Evolutionary conservation across 2,888 invertebrate species (phyloP).

Genomic region (Glaucopsyche alexis): DNA sequence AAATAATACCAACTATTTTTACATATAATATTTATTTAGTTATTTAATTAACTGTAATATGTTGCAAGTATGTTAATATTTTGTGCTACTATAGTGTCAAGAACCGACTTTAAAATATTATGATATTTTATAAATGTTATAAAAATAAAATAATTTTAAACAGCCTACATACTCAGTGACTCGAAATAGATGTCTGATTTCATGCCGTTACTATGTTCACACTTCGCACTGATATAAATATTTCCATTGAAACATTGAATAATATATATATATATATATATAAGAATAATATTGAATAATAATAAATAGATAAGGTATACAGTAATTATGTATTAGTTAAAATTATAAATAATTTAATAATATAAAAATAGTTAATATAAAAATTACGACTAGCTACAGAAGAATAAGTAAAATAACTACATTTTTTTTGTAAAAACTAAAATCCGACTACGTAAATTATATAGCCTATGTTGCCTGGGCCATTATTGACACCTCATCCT

Average conservation of each 20-base stretch:
- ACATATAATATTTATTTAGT: conserved; percentile 1
- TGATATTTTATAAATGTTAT: background rate
- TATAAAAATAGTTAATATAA: too few relatives aligned
- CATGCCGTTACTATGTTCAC: conserved; percentile 13
- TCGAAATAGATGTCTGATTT: background rate
- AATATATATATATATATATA: too few relatives aligned
- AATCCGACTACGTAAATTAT: too few relatives aligned
- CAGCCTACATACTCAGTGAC: conserved; percentile 10
- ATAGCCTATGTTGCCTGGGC: too few relatives aligned
- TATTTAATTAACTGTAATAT: conserved; percentile 16
- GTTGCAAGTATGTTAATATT: background rate
- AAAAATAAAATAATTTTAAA: background rate
- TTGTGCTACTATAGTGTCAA: conserved; percentile 13
- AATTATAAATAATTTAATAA: too few relatives aligned
- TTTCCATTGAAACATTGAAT: background rate
- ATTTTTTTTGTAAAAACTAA: too few relatives aligned
- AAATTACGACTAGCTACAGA: too few relatives aligned
- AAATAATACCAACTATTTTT: background rate
- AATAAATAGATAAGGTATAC: background rate
- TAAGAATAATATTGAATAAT: too few relatives aligned
- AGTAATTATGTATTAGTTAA: background rate
- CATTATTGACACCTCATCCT: too few relatives aligned
- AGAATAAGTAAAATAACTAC: too few relatives aligned
- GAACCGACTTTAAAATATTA: background rate
- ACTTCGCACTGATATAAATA: background rate